These are phyloP conservation scores for Megathymus violae DNA, from an alignment of 1,140 invertebrate species.

Conservation along the genomic window DNA sequence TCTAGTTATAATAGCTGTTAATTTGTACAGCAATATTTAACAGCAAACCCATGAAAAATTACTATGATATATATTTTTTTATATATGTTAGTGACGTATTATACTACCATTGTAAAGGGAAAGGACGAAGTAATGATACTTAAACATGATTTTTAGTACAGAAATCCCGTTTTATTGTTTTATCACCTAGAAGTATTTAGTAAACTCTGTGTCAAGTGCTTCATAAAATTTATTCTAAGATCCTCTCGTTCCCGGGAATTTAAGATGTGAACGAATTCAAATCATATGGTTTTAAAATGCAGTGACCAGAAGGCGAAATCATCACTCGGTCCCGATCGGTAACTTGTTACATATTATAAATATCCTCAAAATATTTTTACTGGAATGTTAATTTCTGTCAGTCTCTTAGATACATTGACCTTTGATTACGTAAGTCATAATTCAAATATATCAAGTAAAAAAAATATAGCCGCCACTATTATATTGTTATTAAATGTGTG, in stretches of 20 bases:
- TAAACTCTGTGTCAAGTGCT: slow-evolving; percentile 16
- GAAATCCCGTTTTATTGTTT: slow-evolving; percentile 3
- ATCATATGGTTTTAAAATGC: slow-evolving; percentile 42
- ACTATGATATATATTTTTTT: too few species aligned
- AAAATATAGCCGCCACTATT: slow-evolving; percentile 4
- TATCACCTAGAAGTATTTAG: not conserved
- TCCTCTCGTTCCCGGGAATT: slow-evolving; percentile 23
- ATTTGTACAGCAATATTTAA: too few species aligned
- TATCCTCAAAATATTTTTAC: slow-evolving; percentile 14
- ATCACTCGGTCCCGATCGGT: slow-evolving; percentile 28
- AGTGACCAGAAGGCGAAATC: slow-evolving; percentile 36
- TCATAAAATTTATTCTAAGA: slow-evolving; percentile 20
- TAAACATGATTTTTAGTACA: too few species aligned
- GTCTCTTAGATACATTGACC: slow-evolving; percentile 21
- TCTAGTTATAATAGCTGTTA: too few species aligned
- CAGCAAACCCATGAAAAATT: too few species aligned
- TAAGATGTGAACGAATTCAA: slow-evolving; percentile 34
- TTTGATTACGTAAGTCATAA: slow-evolving; percentile 19
- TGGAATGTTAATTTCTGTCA: slow-evolving; percentile 30
- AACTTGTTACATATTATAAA: slow-evolving; percentile 29
- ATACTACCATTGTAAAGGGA: too few species aligned
- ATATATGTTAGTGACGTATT: too few species aligned
- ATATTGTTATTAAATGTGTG: too few species aligned
- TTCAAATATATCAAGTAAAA: slow-evolving; percentile 3
- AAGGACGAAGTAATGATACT: too few species aligned